phyloP scores from a whole-genome alignment of 2,888 invertebrate species.

The Calephelis perditalis region DNA sequence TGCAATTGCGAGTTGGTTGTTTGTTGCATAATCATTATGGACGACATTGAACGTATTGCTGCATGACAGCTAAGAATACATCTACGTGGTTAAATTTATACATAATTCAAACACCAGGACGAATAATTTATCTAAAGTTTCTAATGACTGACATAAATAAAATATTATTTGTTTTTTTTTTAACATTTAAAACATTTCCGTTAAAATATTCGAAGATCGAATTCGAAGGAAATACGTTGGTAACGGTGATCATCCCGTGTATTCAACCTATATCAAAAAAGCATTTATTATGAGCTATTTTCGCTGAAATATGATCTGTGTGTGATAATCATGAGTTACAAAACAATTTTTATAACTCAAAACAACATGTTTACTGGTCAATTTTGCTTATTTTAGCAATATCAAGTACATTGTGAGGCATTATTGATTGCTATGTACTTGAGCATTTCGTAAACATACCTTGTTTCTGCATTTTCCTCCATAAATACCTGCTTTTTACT shows the following conservation, averaged over 20 bases:
- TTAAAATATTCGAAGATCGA: conserved; percentile 71
- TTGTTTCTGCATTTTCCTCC: conserved; percentile 60
- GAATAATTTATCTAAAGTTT: background rate
- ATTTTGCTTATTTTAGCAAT: background rate
- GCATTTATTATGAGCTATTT: background rate
- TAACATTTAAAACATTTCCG: conserved; percentile 57
- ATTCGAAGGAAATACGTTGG: conserved; percentile 73
- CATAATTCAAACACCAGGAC: conserved; percentile 6
- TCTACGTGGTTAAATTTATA: background rate
- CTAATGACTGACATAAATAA: conserved; percentile 24
- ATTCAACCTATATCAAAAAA: conserved; percentile 13
- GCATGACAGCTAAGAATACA: conserved; percentile 23
- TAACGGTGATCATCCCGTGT: conserved; percentile 39
- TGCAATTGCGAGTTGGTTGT: conserved; percentile 5
- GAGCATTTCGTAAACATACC: conserved; percentile 50
- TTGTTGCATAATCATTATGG: conserved; percentile 38
- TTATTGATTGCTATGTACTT: conserved; percentile 54
- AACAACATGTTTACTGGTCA: background rate
- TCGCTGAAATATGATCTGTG: background rate
- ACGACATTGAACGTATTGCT: conserved; percentile 37
- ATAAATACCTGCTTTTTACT: conserved; percentile 39
- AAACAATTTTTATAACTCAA: background rate
- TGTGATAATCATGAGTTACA: background rate
- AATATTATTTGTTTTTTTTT: conserved; percentile 35
- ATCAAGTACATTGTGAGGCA: conserved; percentile 39